Percentiles rank a stretch among this genome's conserved stretches.
Conservation (phyloP, 2,888 invertebrate species). For the Drosophila parthenogenetica region DNA sequence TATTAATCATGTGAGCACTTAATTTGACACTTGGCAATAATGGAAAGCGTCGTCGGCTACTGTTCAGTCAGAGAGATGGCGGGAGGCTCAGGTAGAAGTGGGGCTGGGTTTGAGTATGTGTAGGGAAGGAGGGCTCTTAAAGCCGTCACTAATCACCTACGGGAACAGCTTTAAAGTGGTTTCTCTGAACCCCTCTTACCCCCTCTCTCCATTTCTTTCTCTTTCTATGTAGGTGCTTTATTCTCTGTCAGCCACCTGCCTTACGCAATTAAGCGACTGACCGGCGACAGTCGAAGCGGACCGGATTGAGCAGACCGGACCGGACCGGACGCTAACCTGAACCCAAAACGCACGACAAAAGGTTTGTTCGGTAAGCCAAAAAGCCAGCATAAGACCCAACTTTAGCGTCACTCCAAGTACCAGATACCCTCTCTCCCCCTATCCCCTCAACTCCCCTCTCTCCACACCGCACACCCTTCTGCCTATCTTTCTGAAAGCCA, state of each 20-base stretch:
- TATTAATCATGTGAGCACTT: slow-evolving; percentile 79
- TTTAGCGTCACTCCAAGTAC: slow-evolving; percentile 22
- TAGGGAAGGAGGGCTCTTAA: slow-evolving; percentile 19
- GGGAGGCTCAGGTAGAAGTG: background rate
- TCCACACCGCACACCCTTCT: background rate
- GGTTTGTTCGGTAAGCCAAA: slow-evolving; percentile 54
- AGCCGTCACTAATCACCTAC: slow-evolving; percentile 73
- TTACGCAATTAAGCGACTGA: slow-evolving; percentile 77
- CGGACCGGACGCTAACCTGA: slow-evolving; percentile 29
- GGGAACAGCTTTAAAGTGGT: slow-evolving; percentile 78
- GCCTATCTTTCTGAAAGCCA: slow-evolving; percentile 10
- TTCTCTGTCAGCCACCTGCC: slow-evolving; percentile 77
- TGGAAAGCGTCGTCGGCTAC: slow-evolving; percentile 67
- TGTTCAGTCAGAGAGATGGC: slow-evolving; percentile 18
- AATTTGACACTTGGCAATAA: slow-evolving; percentile 80
- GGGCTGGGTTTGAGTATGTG: background rate
- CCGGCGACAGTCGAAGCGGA: slow-evolving; percentile 39
- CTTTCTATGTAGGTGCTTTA: slow-evolving; percentile 61
- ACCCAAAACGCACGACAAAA: slow-evolving; percentile 61
- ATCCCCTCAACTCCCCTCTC: background rate
- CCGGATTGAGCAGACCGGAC: slow-evolving; percentile 32
- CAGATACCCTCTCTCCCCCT: slow-evolving; percentile 1
- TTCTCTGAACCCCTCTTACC: slow-evolving; percentile 34
- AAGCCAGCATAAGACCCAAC: slow-evolving; percentile 43
- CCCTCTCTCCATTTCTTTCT: background rate